A percentile compares a stretch with the other conserved stretches of the same genome.
phyloP scores from a whole-genome alignment of 2,113 vertebrate species.

The Nyctibius bracteatus region DNA sequence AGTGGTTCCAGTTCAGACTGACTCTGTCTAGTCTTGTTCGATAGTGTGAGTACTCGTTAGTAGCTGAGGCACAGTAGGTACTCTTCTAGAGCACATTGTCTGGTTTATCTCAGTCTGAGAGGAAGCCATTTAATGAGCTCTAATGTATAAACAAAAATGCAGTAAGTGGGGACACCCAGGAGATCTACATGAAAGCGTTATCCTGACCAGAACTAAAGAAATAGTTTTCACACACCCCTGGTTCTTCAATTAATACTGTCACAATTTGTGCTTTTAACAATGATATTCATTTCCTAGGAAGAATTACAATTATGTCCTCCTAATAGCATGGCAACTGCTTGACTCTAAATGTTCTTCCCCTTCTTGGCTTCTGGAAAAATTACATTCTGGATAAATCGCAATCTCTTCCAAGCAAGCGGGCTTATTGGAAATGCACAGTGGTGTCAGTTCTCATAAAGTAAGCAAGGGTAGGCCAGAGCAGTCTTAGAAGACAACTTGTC shows the following conservation, averaged over 20 bases:
- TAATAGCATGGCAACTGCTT: not conserved
- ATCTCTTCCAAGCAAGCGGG: not conserved
- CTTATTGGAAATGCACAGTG: not conserved
- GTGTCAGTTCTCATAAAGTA: not conserved
- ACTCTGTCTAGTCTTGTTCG: not conserved
- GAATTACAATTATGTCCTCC: not conserved
- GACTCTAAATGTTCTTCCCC: not conserved
- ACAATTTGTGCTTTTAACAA: not conserved
- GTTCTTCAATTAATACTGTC: not conserved
- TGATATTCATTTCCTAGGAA: not conserved
- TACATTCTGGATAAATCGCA: not conserved
- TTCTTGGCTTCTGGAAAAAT: not conserved
- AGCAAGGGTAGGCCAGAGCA: not conserved
- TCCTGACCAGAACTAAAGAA: not conserved
- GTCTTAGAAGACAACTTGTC: not conserved
- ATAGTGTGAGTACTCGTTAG: not conserved
- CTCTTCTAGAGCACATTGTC: not conserved
- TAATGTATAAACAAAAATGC: not conserved
- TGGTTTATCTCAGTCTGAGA: not conserved
- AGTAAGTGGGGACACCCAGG: not conserved
- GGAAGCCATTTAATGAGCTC: not conserved
- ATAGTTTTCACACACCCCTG: not conserved
- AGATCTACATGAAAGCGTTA: not conserved
- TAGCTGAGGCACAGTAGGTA: not conserved
- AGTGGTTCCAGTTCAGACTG: not conserved